A percentile compares a stretch with the other conserved stretches of the same genome.
These are phyloP conservation scores for Bilobella aurantiaca DNA, from an alignment of 1,140 invertebrate genomes.

Conservation along the genomic window DNA sequence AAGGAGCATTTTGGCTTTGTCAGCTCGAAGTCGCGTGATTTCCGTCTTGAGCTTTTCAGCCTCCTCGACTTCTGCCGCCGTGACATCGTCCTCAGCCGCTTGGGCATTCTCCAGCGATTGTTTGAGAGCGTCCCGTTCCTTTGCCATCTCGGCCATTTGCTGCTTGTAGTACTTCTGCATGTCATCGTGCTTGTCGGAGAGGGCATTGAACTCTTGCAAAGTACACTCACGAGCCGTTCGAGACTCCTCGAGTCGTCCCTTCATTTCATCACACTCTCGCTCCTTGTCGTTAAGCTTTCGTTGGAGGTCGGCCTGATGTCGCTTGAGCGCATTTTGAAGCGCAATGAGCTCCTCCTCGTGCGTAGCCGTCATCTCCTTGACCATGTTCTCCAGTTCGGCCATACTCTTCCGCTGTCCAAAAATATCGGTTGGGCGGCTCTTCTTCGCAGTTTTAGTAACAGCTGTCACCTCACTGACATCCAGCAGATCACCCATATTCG, in stretches of 20 bases:
- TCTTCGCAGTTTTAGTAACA: too few relatives aligned
- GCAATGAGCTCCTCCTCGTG: background rate
- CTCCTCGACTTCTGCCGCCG: background rate
- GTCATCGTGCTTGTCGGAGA: background rate
- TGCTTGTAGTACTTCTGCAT: background rate
- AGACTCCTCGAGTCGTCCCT: background rate
- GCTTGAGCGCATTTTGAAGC: constrained; percentile 1
- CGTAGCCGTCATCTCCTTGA: background rate
- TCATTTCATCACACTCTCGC: background rate
- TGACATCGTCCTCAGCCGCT: background rate
- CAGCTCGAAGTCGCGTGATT: background rate
- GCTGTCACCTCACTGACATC: too few relatives aligned
- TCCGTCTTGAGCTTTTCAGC: background rate
- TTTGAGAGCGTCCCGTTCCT: background rate
- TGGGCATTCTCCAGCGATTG: background rate
- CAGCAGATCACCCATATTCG: too few relatives aligned
- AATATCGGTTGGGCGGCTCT: background rate
- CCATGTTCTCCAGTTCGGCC: background rate
- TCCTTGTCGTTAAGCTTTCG: background rate
- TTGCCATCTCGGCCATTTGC: background rate
- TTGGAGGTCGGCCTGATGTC: background rate
- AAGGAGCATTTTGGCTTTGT: background rate
- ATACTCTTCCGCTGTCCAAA: background rate
- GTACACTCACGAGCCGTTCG: background rate
- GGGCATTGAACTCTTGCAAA: background rate